phyloP scores from a whole-genome alignment of 2,888 invertebrate genomes.

The Branchipolynoe longqiensis region DNA sequence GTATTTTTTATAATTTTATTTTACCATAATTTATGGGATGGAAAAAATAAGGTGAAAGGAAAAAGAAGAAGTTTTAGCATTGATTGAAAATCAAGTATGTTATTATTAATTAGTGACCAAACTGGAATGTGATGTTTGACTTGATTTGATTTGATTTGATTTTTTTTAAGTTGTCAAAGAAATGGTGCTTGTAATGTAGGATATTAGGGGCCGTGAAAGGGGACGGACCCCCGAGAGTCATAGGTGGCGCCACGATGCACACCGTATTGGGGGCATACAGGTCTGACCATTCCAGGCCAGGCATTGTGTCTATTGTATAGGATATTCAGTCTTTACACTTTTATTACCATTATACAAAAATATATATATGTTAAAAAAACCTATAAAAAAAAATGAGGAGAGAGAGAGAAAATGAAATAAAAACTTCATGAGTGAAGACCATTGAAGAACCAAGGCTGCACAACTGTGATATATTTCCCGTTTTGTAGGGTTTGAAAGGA shows the following conservation, averaged over 20 bases:
- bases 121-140: slow-evolving; percentile 40
- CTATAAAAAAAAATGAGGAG: slow-evolving; percentile 22
- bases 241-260: slow-evolving; percentile 15
- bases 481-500: slow-evolving; percentile 22
- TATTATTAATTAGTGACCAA: slow-evolving; percentile 31
- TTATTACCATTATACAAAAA: slow-evolving; percentile 43
- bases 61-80: slow-evolving; percentile 14
- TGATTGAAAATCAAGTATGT: slow-evolving; percentile 52
- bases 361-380: too few relatives aligned
- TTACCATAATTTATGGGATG: too few relatives aligned
- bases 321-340: slow-evolving; percentile 53
- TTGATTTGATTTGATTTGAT: too few relatives aligned
- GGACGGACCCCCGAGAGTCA: slow-evolving; percentile 21
- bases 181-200: slow-evolving; percentile 42
- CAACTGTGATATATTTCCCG: slow-evolving; percentile 55
- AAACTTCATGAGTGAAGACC: slow-evolving; percentile 54
- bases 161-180: slow-evolving; percentile 51
- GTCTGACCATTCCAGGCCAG: slow-evolving; percentile 47
- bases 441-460: slow-evolving; percentile 52
- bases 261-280: slow-evolving; percentile 23
- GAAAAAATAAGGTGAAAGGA: too few relatives aligned
- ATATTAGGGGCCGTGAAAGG: not conserved
- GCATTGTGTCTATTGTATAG: slow-evolving; percentile 42
- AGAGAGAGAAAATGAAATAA: slow-evolving; percentile 40
- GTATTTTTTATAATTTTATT: slow-evolving; percentile 45